A percentile compares a stretch with the other conserved stretches of the same genome.
phyloP scores from a whole-genome alignment of 2,797 vertebrate genomes.

The Coregonus sp. region DNA sequence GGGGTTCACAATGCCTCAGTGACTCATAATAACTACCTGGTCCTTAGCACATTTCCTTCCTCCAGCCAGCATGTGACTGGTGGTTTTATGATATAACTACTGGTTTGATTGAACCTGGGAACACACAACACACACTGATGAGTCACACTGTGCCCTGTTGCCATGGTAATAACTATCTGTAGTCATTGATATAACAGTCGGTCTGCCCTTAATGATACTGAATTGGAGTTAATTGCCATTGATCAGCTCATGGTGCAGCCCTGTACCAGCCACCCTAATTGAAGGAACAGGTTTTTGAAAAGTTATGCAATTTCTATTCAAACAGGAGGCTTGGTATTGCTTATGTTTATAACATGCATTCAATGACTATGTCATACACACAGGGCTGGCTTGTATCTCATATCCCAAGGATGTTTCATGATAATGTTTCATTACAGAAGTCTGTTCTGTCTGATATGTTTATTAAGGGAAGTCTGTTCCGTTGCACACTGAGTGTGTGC shows the following conservation, averaged over 20 bases:
- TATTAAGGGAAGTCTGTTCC: neutral
- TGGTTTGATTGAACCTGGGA: neutral
- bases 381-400: neutral
- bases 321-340: neutral
- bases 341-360: neutral
- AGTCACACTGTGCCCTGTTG: constrained; percentile 53
- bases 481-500: neutral
- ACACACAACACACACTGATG: constrained; percentile 34
- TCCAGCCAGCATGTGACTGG: neutral
- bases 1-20: neutral
- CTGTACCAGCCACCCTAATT: constrained; percentile 47
- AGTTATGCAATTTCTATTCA: neutral
- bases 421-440: neutral
- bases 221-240: constrained; percentile 57
- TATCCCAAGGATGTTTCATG: neutral
- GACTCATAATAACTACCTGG: neutral
- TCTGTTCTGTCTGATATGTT: neutral
- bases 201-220: constrained; percentile 47
- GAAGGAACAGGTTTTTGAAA: constrained; percentile 42
- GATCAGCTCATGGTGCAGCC: constrained; percentile 46
- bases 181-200: constrained; percentile 49
- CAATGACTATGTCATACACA: neutral
- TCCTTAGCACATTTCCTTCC: neutral
- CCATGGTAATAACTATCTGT: constrained; percentile 47
- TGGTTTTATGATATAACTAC: constrained; percentile 4